These are phyloP conservation scores for Centruroides sculpturatus DNA, from an alignment of 1,140 invertebrate genomes.

Conservation along the genomic window DNA sequence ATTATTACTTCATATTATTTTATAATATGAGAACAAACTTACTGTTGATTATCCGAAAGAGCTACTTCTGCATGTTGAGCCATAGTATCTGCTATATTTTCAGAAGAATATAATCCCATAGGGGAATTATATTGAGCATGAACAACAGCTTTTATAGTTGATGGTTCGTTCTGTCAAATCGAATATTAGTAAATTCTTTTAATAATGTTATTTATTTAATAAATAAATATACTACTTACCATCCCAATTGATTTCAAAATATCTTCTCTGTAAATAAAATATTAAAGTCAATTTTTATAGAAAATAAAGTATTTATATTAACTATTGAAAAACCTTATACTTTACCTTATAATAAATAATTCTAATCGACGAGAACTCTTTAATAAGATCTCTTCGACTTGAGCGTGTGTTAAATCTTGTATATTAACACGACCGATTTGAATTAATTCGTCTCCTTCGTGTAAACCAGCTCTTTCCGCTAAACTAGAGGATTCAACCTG, in stretches of 20 bases:
- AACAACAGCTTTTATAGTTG: slow-evolving; percentile 38
- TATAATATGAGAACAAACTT: too few species aligned
- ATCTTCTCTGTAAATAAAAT: not conserved
- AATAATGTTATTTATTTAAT: too few species aligned
- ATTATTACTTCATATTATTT: too few species aligned
- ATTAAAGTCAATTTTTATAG: not conserved
- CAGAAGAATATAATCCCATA: slow-evolving; percentile 84
- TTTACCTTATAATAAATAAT: slow-evolving; percentile 20
- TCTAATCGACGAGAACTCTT: slow-evolving; percentile 29
- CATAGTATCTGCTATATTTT: slow-evolving; percentile 84
- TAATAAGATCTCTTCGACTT: slow-evolving; percentile 29
- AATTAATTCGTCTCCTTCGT: slow-evolving; percentile 27
- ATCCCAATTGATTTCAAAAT: not conserved
- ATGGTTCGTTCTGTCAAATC: not conserved
- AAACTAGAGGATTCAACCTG: slow-evolving; percentile 29
- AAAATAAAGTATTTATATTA: not conserved
- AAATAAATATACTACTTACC: not conserved
- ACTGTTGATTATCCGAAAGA: too few species aligned
- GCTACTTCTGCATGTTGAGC: slow-evolving; percentile 75
- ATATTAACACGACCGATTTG: slow-evolving; percentile 25
- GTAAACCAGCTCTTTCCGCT: slow-evolving; percentile 24
- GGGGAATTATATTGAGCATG: slow-evolving; percentile 95
- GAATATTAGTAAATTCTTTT: not conserved
- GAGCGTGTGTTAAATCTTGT: slow-evolving; percentile 25
- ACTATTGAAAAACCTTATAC: not conserved